Evolutionary conservation across 1,140 invertebrate species (phyloP).

Genomic region (Drosophila subobscura): DNA sequence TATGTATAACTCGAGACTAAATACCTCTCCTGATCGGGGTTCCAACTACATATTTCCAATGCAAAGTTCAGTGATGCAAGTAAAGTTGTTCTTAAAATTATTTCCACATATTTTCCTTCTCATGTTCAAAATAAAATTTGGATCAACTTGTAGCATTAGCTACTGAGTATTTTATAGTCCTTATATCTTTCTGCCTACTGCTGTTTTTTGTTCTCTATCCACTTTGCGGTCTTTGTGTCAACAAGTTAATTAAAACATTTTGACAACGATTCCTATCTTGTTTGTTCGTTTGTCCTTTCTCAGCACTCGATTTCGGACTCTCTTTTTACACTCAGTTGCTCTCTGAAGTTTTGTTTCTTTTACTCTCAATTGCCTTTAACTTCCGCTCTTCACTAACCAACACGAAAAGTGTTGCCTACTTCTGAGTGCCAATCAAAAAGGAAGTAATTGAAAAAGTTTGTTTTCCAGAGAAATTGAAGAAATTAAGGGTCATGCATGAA

Average conservation of each 20-base stretch:
- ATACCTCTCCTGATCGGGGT: no score
- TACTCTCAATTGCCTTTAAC: no score
- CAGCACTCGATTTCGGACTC: background rate
- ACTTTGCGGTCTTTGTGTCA: conserved; percentile 61
- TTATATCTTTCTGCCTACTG: background rate
- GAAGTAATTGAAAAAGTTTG: conserved; percentile 56
- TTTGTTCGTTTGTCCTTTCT: conserved; percentile 4
- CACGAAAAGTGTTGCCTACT: conserved; percentile 18
- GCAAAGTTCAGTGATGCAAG: no score
- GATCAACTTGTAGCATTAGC: no score
- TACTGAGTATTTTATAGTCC: background rate
- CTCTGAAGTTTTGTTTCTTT: no score
- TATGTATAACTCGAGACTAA: no score
- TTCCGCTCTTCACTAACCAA: background rate
- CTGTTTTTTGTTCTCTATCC: conserved; percentile 3
- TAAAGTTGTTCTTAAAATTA: no score
- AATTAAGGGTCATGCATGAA: no score
- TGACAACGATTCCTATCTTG: conserved; percentile 67
- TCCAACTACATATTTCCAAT: no score
- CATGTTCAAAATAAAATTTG: no score
- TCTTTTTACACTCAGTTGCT: no score
- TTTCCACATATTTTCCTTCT: no score
- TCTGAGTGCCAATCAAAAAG: conserved; percentile 35
- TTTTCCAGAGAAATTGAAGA: conserved; percentile 10
- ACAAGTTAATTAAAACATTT: conserved; percentile 81